Conservation (phyloP, 2,113 vertebrate genomes). For the Toxostoma redivivum region DNA sequence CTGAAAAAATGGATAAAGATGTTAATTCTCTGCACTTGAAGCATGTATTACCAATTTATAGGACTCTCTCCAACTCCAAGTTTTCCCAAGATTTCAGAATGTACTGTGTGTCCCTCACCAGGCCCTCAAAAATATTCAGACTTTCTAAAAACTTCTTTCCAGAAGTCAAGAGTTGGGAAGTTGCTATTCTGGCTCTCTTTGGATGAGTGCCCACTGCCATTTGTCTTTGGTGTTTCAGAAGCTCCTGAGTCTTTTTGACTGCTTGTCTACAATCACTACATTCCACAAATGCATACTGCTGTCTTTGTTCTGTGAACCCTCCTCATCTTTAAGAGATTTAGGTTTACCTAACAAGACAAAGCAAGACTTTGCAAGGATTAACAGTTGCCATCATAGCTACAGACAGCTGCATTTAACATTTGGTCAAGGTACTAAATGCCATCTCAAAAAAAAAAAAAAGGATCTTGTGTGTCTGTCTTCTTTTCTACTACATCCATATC, state of each 20-base stretch:
- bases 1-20: slow-evolving; percentile 54
- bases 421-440: not conserved
- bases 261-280: not conserved
- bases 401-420: not conserved
- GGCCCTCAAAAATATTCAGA: not conserved
- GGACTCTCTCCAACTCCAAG: not conserved
- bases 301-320: fast-evolving
- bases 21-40: not conserved
- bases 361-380: not conserved
- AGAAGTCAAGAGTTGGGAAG: not conserved
- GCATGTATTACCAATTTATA: not conserved
- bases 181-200: not conserved
- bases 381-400: not conserved
- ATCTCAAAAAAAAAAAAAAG: not conserved
- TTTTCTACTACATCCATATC: not conserved
- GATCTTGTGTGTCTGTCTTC: fast-evolving
- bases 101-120: fast-evolving
- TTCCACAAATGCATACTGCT: not conserved
- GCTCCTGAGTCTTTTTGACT: not conserved
- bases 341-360: not conserved
- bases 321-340: not conserved
- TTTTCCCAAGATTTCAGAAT: not conserved
- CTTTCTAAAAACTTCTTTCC: not conserved
- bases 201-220: not conserved
- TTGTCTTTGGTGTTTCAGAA: not conserved